Base-by-base conservation (phyloP, 2,797 vertebrate genomes). In the Miopithecus talapoin region DNA sequence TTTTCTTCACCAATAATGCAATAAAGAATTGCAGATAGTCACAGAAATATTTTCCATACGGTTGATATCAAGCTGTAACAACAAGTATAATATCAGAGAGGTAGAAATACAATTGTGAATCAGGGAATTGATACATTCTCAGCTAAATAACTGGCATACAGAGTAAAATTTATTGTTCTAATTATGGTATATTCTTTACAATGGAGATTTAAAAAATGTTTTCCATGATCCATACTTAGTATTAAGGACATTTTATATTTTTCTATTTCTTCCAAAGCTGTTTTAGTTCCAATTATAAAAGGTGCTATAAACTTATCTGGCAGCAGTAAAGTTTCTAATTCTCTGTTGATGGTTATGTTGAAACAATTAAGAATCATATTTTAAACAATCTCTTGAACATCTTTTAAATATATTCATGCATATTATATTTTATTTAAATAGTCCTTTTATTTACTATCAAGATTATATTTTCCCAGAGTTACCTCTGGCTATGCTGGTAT, bases 241-340 rank as follows among this genome's bases (percentile, higher is more conserved):
- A 97, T 53, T 72, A 87, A 53, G 53, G 30, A 78, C 74, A 95
- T 64, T 95, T 92, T 64, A 83, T 57, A 21, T 6, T 76, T 12
- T 93, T 74, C 17, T 16, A 16, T 98, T 75, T 79, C 4, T 84
- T 91, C 19, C 61, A 96, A 75, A 70, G 24, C 9, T 91, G 2
- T 75, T 95, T 92, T 88, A 90, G 80, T 95, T 96, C 55, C 17
- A 84, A 8, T 91, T 87, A 75, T 26, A 84, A 97, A 94, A 86
- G 7, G 3, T n/a, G 10, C 68, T 84, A 81, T 84, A 43, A 41
- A 85, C 78, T 5, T 72, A 86, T 16, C 85, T 89, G 55, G 12
- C n/a, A 92, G n/a, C 26, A 79, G 30, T 85, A 68, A 93, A 61
- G 3, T 81, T 5, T 68, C 72, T 53, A 41, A n/a, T 96, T 57